Evolutionary conservation across 2,888 invertebrate species (phyloP).

Genomic region (Melieria crassipennis): DNA sequence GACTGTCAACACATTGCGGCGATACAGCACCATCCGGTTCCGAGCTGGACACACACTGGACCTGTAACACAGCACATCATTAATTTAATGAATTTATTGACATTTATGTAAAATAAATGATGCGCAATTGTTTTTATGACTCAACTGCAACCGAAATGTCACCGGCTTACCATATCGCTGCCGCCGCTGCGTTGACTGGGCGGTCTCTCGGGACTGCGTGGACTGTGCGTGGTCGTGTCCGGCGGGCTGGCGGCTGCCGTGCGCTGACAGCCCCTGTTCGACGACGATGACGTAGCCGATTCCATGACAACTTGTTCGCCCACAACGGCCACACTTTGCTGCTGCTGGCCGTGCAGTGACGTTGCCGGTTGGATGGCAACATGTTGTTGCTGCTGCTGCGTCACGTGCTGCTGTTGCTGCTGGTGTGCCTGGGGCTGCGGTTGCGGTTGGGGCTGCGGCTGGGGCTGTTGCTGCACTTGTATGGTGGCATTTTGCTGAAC

Average conservation of each 20-base stretch:
- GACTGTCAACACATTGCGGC: conserved; percentile 61
- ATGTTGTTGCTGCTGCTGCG: conserved; percentile 47
- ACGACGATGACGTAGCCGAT: conserved; percentile 42
- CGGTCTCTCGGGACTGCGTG: conserved; percentile 71
- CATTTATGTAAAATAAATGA: conserved; percentile 7
- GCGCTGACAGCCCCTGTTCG: conserved; percentile 47
- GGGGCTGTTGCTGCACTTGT: conserved; percentile 69
- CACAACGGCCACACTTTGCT: conserved; percentile 45
- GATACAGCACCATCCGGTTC: conserved; percentile 77
- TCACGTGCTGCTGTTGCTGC: conserved; percentile 30
- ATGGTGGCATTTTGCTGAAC: conserved; percentile 88
- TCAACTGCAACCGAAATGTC: background rate
- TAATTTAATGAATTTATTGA: no score
- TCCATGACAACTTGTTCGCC: conserved; percentile 53
- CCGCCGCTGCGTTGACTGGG: conserved; percentile 64
- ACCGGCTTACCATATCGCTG: conserved; percentile 63
- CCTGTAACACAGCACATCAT: conserved; percentile 70
- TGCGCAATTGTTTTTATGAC: background rate
- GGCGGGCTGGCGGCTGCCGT: conserved; percentile 74
- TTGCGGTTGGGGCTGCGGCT: conserved; percentile 48
- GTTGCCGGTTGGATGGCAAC: conserved; percentile 44
- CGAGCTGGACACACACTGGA: conserved; percentile 88
- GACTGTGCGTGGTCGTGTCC: conserved; percentile 87
- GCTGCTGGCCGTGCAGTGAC: conserved; percentile 31
- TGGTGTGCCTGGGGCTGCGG: conserved; percentile 44